Percentiles rank a stretch among this genome's conserved stretches.
Evolutionary conservation across 2,888 invertebrate genomes (phyloP).

Genomic region (Mythimna pallens): DNA sequence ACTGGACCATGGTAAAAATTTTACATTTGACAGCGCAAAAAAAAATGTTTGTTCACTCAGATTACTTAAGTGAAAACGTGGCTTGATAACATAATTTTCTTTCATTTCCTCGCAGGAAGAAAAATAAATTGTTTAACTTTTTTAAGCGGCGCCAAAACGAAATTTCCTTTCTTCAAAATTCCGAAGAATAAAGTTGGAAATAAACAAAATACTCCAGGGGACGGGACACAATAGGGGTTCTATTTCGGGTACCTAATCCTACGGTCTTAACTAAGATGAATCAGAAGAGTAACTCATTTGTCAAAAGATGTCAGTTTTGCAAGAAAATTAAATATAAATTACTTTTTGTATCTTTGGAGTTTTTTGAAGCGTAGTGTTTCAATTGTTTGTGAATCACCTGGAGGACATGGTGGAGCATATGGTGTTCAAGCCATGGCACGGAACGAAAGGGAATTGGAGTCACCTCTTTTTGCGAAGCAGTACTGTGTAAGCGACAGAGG

Average conservation of each 20-base stretch:
- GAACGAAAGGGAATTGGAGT: no score
- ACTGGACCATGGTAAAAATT: background rate
- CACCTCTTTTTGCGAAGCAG: no score
- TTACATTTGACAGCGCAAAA: background rate
- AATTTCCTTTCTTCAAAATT: slow-evolving; percentile 27
- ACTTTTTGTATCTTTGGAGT: background rate
- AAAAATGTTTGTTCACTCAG: slow-evolving; percentile 23
- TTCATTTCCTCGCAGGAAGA: slow-evolving; percentile 45
- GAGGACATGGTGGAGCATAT: no score
- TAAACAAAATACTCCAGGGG: slow-evolving; percentile 19
- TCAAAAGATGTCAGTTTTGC: slow-evolving; percentile 8
- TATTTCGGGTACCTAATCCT: slow-evolving; percentile 6
- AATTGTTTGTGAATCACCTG: background rate
- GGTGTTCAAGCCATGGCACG: no score
- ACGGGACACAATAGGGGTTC: slow-evolving; percentile 20
- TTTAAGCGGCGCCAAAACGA: slow-evolving; percentile 4
- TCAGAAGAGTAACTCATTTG: slow-evolving; percentile 12
- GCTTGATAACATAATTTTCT: slow-evolving; percentile 28
- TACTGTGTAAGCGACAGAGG: no score
- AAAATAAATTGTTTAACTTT: slow-evolving; percentile 45
- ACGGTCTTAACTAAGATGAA: slow-evolving; percentile 1
- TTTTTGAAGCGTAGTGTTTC: background rate
- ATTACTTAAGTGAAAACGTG: slow-evolving; percentile 41
- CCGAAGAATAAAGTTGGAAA: background rate
- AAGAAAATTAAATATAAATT: slow-evolving; percentile 8